Evolutionary conservation across 1,140 invertebrate genomes (phyloP).

Genomic region (Drosophila pseudoananassae): DNA sequence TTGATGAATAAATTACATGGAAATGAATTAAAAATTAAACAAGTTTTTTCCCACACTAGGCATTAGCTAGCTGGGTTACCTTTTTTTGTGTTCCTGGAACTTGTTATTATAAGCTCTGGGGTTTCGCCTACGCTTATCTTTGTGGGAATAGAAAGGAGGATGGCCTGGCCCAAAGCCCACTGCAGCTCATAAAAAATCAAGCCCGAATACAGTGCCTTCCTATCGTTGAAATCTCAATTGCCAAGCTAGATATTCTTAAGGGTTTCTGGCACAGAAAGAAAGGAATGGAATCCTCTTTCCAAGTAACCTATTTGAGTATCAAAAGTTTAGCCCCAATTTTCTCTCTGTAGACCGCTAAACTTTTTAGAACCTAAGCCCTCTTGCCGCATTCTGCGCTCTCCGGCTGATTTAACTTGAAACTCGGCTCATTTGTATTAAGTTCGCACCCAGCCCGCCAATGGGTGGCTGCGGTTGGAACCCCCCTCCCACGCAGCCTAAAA

Average conservation of each 20-base stretch:
- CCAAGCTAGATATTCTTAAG: not conserved
- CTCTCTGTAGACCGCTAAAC: conserved; percentile 34
- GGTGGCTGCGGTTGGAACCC: conserved; percentile 25
- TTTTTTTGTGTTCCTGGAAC: conserved; percentile 9
- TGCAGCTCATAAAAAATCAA: conserved; percentile 67
- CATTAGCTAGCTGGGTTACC: conserved; percentile 23
- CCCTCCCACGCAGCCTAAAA: conserved; percentile 15
- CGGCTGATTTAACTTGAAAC: conserved; percentile 79
- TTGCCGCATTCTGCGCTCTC: conserved; percentile 14
- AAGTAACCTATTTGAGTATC: too few species aligned
- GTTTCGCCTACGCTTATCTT: conserved; percentile 15
- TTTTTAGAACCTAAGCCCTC: conserved; percentile 44
- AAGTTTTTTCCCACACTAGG: conserved; percentile 29
- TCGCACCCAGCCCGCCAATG: conserved; percentile 28
- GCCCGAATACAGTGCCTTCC: conserved; percentile 34
- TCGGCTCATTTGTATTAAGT: conserved; percentile 78
- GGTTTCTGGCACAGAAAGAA: not conserved
- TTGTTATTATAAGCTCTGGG: conserved; percentile 35
- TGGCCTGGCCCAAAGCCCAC: not conserved
- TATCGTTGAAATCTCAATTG: conserved; percentile 46
- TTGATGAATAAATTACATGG: conserved; percentile 72
- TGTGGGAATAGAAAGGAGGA: not conserved
- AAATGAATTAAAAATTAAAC: conserved; percentile 76
- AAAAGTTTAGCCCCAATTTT: not conserved
- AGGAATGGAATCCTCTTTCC: not conserved